Evolutionary conservation across 2,113 vertebrate species (phyloP), one percentile per base, ranked within the genome.

Genomic region (Phyllopteryx taeniolatus): DNA sequence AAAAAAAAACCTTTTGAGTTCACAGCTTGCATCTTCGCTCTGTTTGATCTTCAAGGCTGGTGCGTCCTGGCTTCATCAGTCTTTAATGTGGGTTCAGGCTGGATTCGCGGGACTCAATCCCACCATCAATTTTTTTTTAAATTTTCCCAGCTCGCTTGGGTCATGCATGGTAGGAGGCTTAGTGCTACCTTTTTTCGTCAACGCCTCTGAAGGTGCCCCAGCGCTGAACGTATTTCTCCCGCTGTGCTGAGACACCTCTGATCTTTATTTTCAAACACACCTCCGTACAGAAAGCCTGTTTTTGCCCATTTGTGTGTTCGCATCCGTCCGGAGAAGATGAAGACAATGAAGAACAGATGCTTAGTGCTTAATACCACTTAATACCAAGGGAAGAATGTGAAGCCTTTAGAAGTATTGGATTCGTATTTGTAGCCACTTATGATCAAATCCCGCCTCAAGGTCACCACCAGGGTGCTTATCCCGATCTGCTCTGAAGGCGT

Each of bases 11-110:
- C 77, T 87, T 80, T 87, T 74, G 83, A 17, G 72, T 87, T 90
- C 89, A 80, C 90, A 86, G 90, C 87, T 89, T 90, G 90, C 86
- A 86, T 90, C 87, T 85, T 79, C 63, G 27, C 72, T 83, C 72
- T 73, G 76, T 92, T 92, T 93, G 89, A 93, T 91, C 89, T 92
- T 85, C 89, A 89, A 89, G 89, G 89, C 87, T 71, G 68, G 59
- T 68, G 73, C 70, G 47, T 78, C 79, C 80, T 79, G 78, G 74
- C 79, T 77, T 85, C 83, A 57, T 84, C 66, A 75, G 73, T 83
- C 89, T 91, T 90, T 90, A 84, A 90, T 90, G 86, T 86, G 70
- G 72, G 83, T 86, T 83, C 85, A 85, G 75, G 70, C 74, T 79
- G 79, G 85, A 87, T 85, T 86, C 76, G 67, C 72, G 64, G 75